phyloP scores from a whole-genome alignment of 2,888 invertebrate species.

The Microplitis manilae region DNA sequence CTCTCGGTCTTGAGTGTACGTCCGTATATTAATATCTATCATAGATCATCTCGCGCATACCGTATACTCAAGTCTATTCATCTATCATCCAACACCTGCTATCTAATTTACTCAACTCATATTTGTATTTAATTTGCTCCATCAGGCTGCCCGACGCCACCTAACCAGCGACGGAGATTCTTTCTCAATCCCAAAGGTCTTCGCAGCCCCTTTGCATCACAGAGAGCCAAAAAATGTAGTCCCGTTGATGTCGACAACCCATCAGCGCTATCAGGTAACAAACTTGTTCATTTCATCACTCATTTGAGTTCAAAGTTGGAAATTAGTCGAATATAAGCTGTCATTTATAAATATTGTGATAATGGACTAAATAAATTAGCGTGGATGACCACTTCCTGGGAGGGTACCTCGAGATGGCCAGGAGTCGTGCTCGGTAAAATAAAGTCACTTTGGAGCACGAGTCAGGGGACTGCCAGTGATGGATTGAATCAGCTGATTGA shows the following conservation, averaged over 20 bases:
- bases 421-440: slow-evolving; percentile 90
- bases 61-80: background rate
- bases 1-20: background rate
- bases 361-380: slow-evolving; percentile 59
- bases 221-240: slow-evolving; percentile 64
- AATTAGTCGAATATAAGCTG: too few species aligned
- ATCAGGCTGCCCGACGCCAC: slow-evolving; percentile 83
- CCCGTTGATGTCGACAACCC: slow-evolving; percentile 75
- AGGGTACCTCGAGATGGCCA: slow-evolving; percentile 78
- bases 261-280: slow-evolving; percentile 81
- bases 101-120: slow-evolving; percentile 22
- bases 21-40: background rate
- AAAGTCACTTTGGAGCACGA: slow-evolving; percentile 88
- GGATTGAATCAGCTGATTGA: slow-evolving; percentile 84
- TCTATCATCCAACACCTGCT: slow-evolving; percentile 1
- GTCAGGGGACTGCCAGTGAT: slow-evolving; percentile 80
- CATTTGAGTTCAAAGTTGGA: background rate
- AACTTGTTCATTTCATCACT: background rate
- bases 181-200: slow-evolving; percentile 87
- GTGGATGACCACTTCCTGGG: slow-evolving; percentile 72
- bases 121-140: slow-evolving; percentile 8
- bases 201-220: slow-evolving; percentile 81
- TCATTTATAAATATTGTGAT: background rate
- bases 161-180: slow-evolving; percentile 83
- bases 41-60: background rate